Percentiles rank a stretch among this genome's conserved stretches.
Conservation (phyloP, 2,797 vertebrate genomes). For the Lithobates pipiens region DNA sequence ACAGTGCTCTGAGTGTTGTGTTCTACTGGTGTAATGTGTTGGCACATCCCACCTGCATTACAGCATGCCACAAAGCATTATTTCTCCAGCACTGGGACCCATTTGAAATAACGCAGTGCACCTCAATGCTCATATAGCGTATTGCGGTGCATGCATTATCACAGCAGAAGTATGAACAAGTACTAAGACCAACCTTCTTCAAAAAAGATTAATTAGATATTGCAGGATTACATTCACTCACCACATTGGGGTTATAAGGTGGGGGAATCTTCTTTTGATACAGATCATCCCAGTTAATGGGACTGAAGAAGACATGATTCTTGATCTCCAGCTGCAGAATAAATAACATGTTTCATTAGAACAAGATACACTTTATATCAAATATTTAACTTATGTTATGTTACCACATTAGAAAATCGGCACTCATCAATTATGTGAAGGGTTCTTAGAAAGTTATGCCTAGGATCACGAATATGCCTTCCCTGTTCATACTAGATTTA, state of each 20-base stretch:
- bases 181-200: background rate
- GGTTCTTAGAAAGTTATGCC: background rate
- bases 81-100: too few species aligned
- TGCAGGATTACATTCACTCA: slow-evolving; percentile 72
- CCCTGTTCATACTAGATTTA: background rate
- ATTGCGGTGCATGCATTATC: background rate
- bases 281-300: slow-evolving; percentile 98
- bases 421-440: background rate
- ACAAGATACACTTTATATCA: background rate
- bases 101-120: too few species aligned
- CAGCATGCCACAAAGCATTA: too few species aligned
- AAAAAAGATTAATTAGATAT: background rate
- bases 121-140: background rate
- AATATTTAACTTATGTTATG: background rate
- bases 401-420: background rate
- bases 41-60: too few species aligned
- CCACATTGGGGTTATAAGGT: slow-evolving; percentile 97
- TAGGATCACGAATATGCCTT: background rate
- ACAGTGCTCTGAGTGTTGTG: too few species aligned
- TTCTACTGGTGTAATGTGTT: too few species aligned
- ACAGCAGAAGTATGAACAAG: background rate
- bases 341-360: slow-evolving; percentile 33
- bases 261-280: slow-evolving; percentile 94
- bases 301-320: slow-evolving; percentile 91
- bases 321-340: slow-evolving; percentile 91